A percentile compares a stretch with the other conserved stretches of the same genome.
These are phyloP conservation scores for Escarpia spicata DNA, from an alignment of 2,888 invertebrate genomes.

Conservation along the genomic window DNA sequence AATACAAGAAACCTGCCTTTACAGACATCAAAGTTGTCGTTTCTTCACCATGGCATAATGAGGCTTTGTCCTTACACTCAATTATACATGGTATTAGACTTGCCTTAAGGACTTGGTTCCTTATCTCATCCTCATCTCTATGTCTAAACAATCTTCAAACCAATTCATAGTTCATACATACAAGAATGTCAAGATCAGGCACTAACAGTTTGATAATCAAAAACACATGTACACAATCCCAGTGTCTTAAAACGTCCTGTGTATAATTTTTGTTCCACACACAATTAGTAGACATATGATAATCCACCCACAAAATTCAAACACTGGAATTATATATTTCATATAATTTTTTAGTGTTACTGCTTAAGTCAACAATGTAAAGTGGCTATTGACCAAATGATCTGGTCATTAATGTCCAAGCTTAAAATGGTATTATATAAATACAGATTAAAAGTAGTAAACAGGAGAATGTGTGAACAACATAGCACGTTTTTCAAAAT, in stretches of 20 bases:
- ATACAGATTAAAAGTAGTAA: not conserved
- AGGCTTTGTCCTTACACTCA: not conserved
- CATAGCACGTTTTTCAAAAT: not conserved
- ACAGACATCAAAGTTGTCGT: not conserved
- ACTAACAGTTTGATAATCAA: not conserved
- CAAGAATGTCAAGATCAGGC: not conserved
- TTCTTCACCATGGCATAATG: not conserved
- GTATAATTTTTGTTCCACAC: not conserved
- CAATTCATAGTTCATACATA: not conserved
- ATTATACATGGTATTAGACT: not conserved
- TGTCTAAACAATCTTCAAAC: not conserved
- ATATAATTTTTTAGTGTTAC: too few relatives aligned
- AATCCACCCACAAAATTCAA: not conserved
- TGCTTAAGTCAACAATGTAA: too few relatives aligned
- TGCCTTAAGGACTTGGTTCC: not conserved
- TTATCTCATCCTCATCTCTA: not conserved
- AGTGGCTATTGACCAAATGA: too few relatives aligned
- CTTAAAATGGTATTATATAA: too few relatives aligned
- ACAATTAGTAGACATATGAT: not conserved
- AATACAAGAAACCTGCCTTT: not conserved
- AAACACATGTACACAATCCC: not conserved
- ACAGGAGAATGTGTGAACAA: not conserved
- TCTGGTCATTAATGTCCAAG: too few relatives aligned
- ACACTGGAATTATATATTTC: not conserved
- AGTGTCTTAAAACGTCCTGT: not conserved